A percentile compares a stretch with the other conserved stretches of the same genome.
Conservation (phyloP, 2,113 vertebrate species). For the Podarcis raffonei region DNA sequence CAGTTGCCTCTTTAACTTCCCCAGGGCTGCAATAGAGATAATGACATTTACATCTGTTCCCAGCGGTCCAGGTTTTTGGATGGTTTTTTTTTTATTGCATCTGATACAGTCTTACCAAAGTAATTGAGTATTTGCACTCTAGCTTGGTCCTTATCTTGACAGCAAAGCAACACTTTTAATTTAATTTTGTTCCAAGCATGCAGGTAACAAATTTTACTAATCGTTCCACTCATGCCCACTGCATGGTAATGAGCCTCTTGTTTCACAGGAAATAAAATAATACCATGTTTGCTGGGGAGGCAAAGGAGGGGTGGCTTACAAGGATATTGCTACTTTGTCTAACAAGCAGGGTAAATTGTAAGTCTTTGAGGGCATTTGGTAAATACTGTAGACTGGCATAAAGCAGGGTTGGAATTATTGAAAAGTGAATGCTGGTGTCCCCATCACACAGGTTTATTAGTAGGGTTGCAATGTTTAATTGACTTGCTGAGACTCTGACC, state of each 20-base stretch:
- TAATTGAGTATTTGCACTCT: slow-evolving; percentile 84
- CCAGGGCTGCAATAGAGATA: slow-evolving; percentile 59
- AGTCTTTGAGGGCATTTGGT: neutral
- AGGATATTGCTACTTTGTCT: neutral
- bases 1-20: slow-evolving; percentile 56
- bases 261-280: slow-evolving; percentile 70
- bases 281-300: slow-evolving; percentile 16
- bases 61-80: slow-evolving; percentile 56
- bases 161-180: slow-evolving; percentile 83
- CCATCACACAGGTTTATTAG: neutral
- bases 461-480: neutral
- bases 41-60: slow-evolving; percentile 75
- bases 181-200: slow-evolving; percentile 81
- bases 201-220: slow-evolving; percentile 84
- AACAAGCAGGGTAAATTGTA: neutral
- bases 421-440: neutral
- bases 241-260: slow-evolving; percentile 76
- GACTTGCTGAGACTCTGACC: neutral
- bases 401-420: neutral
- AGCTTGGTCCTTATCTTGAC: slow-evolving; percentile 83
- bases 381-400: neutral
- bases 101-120: slow-evolving; percentile 75
- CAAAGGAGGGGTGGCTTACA: slow-evolving; percentile 19
- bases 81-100: slow-evolving; percentile 71
- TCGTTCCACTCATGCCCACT: slow-evolving; percentile 74